Percentiles rank a stretch among this genome's conserved stretches.
phyloP scores from a whole-genome alignment of 2,113 vertebrate species.

The Myotis lucifugus region DNA sequence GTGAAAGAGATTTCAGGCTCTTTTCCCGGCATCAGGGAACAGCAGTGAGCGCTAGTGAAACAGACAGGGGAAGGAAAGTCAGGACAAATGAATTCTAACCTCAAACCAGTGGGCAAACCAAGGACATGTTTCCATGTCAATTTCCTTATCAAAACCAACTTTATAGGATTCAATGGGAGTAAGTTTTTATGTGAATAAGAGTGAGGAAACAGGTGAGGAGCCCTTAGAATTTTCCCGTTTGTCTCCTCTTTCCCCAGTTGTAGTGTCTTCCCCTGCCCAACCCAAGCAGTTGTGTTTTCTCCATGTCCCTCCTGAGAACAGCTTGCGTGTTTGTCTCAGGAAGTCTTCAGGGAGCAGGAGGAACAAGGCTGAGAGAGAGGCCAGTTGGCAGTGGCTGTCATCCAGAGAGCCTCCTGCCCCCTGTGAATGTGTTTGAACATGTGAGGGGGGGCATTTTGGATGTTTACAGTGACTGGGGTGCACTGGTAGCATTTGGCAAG shows the following conservation, averaged over 20 bases:
- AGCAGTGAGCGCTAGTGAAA: background rate
- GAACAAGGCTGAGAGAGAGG: background rate
- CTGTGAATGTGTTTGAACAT: background rate
- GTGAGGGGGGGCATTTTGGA: background rate
- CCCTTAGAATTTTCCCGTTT: background rate
- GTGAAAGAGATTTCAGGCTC: background rate
- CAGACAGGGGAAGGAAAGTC: background rate
- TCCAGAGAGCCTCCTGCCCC: background rate
- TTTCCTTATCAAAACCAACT: background rate
- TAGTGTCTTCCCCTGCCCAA: background rate
- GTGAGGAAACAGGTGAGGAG: background rate
- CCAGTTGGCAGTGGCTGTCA: background rate
- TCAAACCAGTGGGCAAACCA: background rate
- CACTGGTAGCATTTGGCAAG: background rate
- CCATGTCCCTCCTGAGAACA: background rate
- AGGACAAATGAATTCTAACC: background rate
- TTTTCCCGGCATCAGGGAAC: background rate
- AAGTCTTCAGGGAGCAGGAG: background rate
- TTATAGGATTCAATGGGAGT: background rate
- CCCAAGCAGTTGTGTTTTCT: background rate
- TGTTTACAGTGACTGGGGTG: background rate
- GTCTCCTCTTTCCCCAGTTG: background rate
- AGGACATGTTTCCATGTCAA: background rate
- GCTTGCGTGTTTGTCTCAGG: background rate
- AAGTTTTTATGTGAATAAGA: background rate